A percentile compares a stretch with the other conserved stretches of the same genome.
Evolutionary conservation across 1,140 invertebrate species (phyloP).

Genomic region (Drosophila nannoptera): DNA sequence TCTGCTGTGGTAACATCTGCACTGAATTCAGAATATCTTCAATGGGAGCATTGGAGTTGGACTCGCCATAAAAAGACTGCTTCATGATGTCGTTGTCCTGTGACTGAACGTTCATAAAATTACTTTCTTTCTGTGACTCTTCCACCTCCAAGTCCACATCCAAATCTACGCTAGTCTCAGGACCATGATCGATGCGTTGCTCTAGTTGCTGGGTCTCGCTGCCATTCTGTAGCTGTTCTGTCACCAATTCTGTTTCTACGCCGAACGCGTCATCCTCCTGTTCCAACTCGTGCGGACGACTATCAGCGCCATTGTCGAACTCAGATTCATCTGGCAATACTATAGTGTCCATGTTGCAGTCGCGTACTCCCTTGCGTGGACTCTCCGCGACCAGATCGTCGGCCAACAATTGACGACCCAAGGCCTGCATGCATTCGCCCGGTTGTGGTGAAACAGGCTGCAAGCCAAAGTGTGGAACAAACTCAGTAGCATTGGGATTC

Average conservation of each 20-base stretch:
- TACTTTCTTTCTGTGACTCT: not conserved
- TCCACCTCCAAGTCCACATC: slow-evolving; percentile 44
- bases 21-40: slow-evolving; percentile 74
- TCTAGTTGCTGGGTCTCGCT: slow-evolving; percentile 8
- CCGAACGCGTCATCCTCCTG: slow-evolving; percentile 51
- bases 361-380: slow-evolving; percentile 62
- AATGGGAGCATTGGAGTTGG: slow-evolving; percentile 49
- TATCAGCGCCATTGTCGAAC: slow-evolving; percentile 64
- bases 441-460: slow-evolving; percentile 62
- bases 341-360: slow-evolving; percentile 64
- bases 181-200: slow-evolving; percentile 61
- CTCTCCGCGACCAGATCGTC: slow-evolving; percentile 72
- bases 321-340: slow-evolving; percentile 63
- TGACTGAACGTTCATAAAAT: not conserved
- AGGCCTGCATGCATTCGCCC: slow-evolving; percentile 17
- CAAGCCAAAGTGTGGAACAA: slow-evolving; percentile 69
- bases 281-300: slow-evolving; percentile 69
- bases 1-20: slow-evolving; percentile 56
- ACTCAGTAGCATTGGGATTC: slow-evolving; percentile 71
- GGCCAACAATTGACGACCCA: slow-evolving; percentile 49
- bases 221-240: slow-evolving; percentile 26
- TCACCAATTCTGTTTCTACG: slow-evolving; percentile 9
- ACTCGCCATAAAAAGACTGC: slow-evolving; percentile 55
- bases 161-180: slow-evolving; percentile 70
- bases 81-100: slow-evolving; percentile 60